A percentile compares a stretch with the other conserved stretches of the same genome.
These are phyloP conservation scores for Rhamphomyia laevipes DNA, from an alignment of 2,888 invertebrate genomes.

Conservation along the genomic window DNA sequence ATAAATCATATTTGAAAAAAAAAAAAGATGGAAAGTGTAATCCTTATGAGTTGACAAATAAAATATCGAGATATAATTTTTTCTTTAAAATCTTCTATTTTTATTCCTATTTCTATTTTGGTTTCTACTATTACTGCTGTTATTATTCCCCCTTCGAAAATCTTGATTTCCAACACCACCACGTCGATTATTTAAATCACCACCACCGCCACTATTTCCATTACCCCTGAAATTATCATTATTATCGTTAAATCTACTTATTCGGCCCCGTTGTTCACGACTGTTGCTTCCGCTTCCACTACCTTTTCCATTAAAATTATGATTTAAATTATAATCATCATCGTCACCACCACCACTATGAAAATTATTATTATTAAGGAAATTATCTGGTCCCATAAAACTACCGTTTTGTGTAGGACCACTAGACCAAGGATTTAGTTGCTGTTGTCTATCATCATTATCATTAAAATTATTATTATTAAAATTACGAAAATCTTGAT, in stretches of 20 bases:
- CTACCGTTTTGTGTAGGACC: not conserved
- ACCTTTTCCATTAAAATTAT: constrained; percentile 8
- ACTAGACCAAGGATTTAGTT: constrained; percentile 13
- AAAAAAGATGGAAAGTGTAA: not conserved
- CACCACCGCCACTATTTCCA: not conserved
- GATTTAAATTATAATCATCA: constrained; percentile 3
- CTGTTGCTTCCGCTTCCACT: not conserved
- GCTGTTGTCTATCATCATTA: constrained; percentile 4
- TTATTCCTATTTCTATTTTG: not conserved
- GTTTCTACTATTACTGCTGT: no score
- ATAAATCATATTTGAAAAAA: not conserved
- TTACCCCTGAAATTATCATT: constrained; percentile 4
- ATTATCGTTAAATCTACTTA: constrained; percentile 1
- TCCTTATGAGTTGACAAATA: not conserved
- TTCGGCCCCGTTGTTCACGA: not conserved
- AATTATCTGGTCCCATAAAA: not conserved
- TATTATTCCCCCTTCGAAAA: constrained; percentile 2
- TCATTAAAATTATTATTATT: constrained; percentile 12
- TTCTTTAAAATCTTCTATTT: not conserved
- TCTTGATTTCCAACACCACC: not conserved
- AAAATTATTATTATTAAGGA: not conserved
- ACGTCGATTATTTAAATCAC: not conserved
- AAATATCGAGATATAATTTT: not conserved
- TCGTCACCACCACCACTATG: not conserved
- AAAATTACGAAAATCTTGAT: constrained; percentile 13